These are phyloP conservation scores for Anoncus sp. DNA, from an alignment of 2,888 invertebrate genomes.

Conservation along the genomic window DNA sequence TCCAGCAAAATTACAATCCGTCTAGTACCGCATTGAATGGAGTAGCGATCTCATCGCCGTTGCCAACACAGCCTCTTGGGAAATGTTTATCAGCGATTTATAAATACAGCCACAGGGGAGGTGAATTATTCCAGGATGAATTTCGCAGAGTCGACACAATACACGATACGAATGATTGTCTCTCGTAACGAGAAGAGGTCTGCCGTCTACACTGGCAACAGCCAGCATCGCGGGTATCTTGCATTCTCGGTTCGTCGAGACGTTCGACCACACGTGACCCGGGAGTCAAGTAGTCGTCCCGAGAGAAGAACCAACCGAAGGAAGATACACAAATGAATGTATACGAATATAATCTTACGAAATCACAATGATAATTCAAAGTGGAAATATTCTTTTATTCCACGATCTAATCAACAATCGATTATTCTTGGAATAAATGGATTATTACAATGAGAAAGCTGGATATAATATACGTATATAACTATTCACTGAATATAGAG, in stretches of 20 bases:
- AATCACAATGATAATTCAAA: constrained; percentile 3
- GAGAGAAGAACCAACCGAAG: constrained; percentile 19
- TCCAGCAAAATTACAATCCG: too few relatives aligned
- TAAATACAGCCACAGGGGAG: constrained; percentile 2
- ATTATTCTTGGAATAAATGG: constrained; percentile 10
- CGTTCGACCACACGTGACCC: constrained; percentile 69
- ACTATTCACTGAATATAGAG: constrained; percentile 7
- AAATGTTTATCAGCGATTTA: constrained; percentile 17
- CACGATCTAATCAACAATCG: constrained; percentile 17
- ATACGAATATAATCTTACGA: constrained; percentile 30
- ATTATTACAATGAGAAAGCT: constrained; percentile 17
- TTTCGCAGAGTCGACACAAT: constrained; percentile 12
- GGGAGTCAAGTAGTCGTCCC: constrained; percentile 63
- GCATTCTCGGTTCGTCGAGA: constrained; percentile 66
- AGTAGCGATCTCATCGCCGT: background rate
- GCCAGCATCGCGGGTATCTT: constrained; percentile 20
- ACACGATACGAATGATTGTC: constrained; percentile 26
- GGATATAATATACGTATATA: background rate
- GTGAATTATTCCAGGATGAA: constrained; percentile 9
- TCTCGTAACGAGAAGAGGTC: constrained; percentile 26
- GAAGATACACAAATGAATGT: constrained; percentile 44
- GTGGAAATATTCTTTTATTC: constrained; percentile 26
- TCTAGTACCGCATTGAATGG: too few relatives aligned
- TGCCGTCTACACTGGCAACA: constrained; percentile 22
- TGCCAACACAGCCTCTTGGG: background rate